Percentiles rank a stretch among this genome's conserved stretches.
Conservation (phyloP, 2,113 vertebrate genomes). For the Carlito syrichta region DNA sequence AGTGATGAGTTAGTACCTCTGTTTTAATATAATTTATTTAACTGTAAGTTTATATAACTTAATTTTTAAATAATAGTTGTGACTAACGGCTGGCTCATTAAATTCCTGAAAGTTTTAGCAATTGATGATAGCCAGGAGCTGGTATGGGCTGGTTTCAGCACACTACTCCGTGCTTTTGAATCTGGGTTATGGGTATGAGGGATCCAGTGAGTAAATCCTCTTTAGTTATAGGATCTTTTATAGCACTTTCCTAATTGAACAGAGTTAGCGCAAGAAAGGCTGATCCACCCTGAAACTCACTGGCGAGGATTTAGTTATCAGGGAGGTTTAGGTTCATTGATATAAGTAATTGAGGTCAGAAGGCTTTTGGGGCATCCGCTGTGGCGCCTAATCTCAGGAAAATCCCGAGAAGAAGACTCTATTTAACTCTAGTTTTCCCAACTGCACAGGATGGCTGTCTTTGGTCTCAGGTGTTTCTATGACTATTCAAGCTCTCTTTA, state of each 20-base stretch:
- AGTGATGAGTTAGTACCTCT: background rate
- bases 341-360: background rate
- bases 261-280: background rate
- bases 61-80: background rate
- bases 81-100: background rate
- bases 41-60: background rate
- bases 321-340: background rate
- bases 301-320: background rate
- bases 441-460: background rate
- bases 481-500: background rate
- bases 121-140: background rate
- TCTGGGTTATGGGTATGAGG: background rate
- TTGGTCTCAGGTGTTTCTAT: background rate
- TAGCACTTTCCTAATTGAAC: background rate
- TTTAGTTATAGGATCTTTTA: background rate
- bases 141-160: background rate
- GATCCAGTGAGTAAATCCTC: background rate
- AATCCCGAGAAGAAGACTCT: background rate
- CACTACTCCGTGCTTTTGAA: background rate
- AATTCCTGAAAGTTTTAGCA: background rate
- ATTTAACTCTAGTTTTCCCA: background rate
- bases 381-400: background rate
- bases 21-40: background rate
- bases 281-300: background rate
- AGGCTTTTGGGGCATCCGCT: background rate